Evolutionary conservation across 2,888 invertebrate species (phyloP), one percentile per base, ranked within the genome.

Genomic region (Selenia dentaria): DNA sequence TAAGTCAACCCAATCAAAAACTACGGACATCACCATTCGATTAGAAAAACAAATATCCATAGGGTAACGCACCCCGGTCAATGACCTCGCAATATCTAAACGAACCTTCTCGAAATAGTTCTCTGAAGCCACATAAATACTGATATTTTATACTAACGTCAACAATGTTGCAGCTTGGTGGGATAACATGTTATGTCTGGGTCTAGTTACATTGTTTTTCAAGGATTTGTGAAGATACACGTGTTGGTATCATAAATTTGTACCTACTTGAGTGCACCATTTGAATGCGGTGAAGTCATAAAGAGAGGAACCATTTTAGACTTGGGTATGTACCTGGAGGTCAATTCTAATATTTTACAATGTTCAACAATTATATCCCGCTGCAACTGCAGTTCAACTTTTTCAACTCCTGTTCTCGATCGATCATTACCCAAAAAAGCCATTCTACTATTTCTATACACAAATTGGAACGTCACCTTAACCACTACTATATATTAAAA

Each of bases 231-330:
- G n/a, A n/a, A n/a, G 4, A 9, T 5, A 12, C 25, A 16, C 25
- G 16, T 35, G 35, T 35, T 26, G 14, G 14, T 14, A 25, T 9
- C 9, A 35, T 9, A 25, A 35, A 35, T 18, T 4, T 18, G 18
- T 18, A 5, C 18, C 4, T 18, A 2, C 6, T 18, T 18, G 18
- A 4, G 0, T 18, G 18, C 18, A 18, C 6, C 24, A 24, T 24
- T 24, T 24, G 6, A 24, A 2, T 24, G 8, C n/a, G 6, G 24
- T 24, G n/a, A 24, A 18, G 18, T 6, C 2, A 18, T 18, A 18
- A 18, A 18, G n/a, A 18, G 18, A 18, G 18, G 6, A 18, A 6
- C 18, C 18, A 18, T 18, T 5, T 18, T n/a, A n/a, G n/a, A 16
- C 16, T 5, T 18, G 6, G 4, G 4, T 18, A 18, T 18, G n/a